Evolutionary conservation across 2,888 invertebrate genomes (phyloP), one percentile per base, ranked within the genome.

Genomic region (Latrodectus hesperus): DNA sequence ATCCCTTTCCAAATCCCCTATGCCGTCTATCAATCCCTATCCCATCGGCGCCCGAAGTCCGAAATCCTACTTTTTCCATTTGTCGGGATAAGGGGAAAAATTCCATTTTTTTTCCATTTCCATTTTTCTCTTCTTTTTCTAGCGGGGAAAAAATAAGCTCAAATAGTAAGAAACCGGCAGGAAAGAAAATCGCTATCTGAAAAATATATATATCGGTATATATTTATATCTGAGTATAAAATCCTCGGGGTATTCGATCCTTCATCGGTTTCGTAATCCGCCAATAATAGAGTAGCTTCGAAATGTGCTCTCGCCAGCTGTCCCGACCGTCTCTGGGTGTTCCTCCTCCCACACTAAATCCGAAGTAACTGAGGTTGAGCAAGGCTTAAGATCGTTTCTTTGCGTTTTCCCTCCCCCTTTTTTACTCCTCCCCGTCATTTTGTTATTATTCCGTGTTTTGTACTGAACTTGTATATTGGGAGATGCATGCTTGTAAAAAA

Each of bases 201-300:
- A 55, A 74, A 74, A 74, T 38, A 72, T 51, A 55, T 55, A 22
- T 17, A 74, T 53, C 73, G 14, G 16, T 52, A 12, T 38, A 74
- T 51, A 68, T 51, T 22, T 74, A 74, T 74, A 52, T 74, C 9
- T 53, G 22, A 74, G 73, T 74, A 74, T 53, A 52, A 77, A 87
- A 87, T 82, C 75, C 81, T 51, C 38, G 64, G 73, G 75, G 77
- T 79, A 75, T 85, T 80, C 65, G 38, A 51, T 74, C 74, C 71
- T 86, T 86, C 86, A 81, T 86, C 86, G 86, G 76, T 67, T 77
- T 55, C 81, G 55, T 87, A 87, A 87, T 87, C 86, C 86, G 86
- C 77, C 86, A 87, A 87, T 87, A 87, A 87, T 87, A 80, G 86
- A 87, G 86, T 87, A 72, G 81, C 86, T 87, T 55, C 65, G 73